Conservation (phyloP, 2,797 vertebrate species). For the Megalops cyprinoides region DNA sequence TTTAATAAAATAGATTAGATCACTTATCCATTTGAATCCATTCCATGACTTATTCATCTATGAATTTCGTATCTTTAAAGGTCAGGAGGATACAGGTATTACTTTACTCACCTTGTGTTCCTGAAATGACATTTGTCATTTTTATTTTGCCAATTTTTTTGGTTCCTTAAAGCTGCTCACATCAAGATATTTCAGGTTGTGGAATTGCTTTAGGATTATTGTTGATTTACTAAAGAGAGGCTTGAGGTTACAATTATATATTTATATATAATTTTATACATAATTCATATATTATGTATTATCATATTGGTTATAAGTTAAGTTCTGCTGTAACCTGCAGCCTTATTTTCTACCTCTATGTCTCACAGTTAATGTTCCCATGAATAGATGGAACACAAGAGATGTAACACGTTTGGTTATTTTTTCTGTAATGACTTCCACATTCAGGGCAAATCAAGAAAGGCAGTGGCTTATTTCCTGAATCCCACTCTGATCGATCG, state of each 20-base stretch:
- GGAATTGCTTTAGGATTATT: too few species aligned
- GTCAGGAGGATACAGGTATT: background rate
- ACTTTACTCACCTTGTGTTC: constrained; percentile 14
- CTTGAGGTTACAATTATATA: too few species aligned
- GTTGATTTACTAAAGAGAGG: too few species aligned
- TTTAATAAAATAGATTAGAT: background rate
- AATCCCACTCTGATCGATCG: background rate
- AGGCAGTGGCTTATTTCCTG: background rate
- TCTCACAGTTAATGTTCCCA: too few species aligned
- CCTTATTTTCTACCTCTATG: too few species aligned
- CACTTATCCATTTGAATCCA: too few species aligned
- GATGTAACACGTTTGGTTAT: too few species aligned
- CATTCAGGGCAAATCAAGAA: constrained; percentile 28
- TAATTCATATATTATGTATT: too few species aligned
- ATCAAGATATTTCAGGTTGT: constrained; percentile 48
- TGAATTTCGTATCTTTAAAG: background rate
- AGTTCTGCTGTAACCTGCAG: too few species aligned
- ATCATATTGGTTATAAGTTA: too few species aligned
- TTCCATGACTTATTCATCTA: background rate
- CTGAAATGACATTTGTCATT: constrained; percentile 39
- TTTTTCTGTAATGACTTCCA: constrained; percentile 42
- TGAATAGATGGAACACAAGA: too few species aligned
- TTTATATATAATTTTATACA: too few species aligned
- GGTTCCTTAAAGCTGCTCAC: constrained; percentile 45
- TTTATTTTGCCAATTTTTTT: background rate